Conservation (phyloP, 2,888 invertebrate species). For the Smittia sp. region DNA sequence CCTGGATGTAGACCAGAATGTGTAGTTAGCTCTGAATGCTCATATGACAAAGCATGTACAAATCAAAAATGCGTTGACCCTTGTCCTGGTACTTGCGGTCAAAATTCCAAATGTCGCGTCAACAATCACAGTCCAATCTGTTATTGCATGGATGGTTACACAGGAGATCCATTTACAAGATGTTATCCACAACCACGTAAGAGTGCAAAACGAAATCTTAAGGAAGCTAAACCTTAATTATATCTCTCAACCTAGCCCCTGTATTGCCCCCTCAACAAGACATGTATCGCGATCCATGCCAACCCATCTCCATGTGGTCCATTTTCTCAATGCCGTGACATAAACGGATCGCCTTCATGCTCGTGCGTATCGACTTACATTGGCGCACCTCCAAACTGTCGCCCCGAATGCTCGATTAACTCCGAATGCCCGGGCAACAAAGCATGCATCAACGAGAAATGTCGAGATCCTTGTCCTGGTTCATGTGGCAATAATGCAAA, state of each 20-base stretch:
- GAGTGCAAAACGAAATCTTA: conserved; percentile 55
- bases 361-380: conserved; percentile 66
- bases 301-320: conserved; percentile 62
- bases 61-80: conserved; percentile 83
- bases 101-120: conserved; percentile 77
- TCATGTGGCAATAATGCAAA: conserved; percentile 64
- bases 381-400: conserved; percentile 67
- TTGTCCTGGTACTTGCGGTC: conserved; percentile 77
- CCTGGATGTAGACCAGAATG: conserved; percentile 84
- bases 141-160: conserved; percentile 67
- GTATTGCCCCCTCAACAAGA: conserved; percentile 49
- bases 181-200: conserved; percentile 53
- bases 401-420: conserved; percentile 67
- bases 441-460: conserved; percentile 68
- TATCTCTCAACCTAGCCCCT: not conserved
- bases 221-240: conserved; percentile 52
- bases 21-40: conserved; percentile 81
- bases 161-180: conserved; percentile 54
- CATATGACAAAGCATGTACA: conserved; percentile 70
- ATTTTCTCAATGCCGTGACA: conserved; percentile 60
- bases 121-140: conserved; percentile 77
- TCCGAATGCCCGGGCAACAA: conserved; percentile 63
- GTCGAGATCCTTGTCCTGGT: conserved; percentile 70
- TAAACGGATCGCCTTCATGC: conserved; percentile 63
- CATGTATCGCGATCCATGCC: conserved; percentile 54